Evolutionary conservation across 2,797 vertebrate species (phyloP), one percentile per base, ranked within the genome.

Genomic region (Corythornis leucogaster): DNA sequence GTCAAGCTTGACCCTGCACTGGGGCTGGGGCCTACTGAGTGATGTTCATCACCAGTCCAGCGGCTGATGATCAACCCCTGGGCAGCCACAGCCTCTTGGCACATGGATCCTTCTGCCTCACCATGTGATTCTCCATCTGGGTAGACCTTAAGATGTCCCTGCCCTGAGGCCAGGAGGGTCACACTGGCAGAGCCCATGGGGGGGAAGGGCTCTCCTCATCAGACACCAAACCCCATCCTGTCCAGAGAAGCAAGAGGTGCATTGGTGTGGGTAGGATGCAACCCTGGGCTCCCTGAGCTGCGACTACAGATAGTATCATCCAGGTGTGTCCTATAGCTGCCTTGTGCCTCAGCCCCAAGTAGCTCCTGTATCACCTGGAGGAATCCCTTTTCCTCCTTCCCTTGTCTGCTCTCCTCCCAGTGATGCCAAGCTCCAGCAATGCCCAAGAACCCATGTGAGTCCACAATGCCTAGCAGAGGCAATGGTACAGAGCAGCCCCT

Each of bases 391-490:
- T 83, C 48, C 53, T 82, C 42, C 38, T 73, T 51, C 54, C 15
- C 25, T 40, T 69, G 45, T 22, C 50, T 66, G 55, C 19, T 9
- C 28, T 85, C 26, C 30, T 61, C 40, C 0, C 1, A 40, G 31
- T 0, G 1, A 30, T 22, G 50, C 18, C 0, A 3, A 51, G 22
- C 20, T 48, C 62, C 1, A 0, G 25, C 0, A 1, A 31, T 31
- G 26, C 66, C 55, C 1, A 0, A 73, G 68, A 77, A 22, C 58
- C 33, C 33, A 24, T 1, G 0, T 3, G 20, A 67, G 22, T 1
- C 2, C 64, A 24, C n/a, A 11, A 17, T 3, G 2, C 33, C 17
- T 0, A 0, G 5, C 0, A 1, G 15, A 43, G 12, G 21, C 0
- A 2, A 50, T 13, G 40, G 31, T 0, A 0, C 0, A 2, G 53